A percentile compares a stretch with the other conserved stretches of the same genome.
These are phyloP conservation scores for Turritopsis rubra DNA, from an alignment of 30 jellyfish, hydroid and myxozoan species.

Conservation along the genomic window DNA sequence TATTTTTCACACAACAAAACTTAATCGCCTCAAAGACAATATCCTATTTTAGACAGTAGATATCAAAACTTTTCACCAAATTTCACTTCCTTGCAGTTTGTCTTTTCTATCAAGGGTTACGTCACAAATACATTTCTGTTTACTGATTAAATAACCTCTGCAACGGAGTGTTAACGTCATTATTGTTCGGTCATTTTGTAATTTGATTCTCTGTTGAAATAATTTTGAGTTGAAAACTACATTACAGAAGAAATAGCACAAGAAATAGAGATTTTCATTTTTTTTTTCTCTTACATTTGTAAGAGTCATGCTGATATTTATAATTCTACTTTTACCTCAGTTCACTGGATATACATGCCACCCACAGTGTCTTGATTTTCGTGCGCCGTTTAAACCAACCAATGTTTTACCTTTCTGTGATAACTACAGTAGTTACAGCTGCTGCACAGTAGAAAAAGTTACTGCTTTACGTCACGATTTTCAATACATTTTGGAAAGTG, in stretches of 20 bases:
- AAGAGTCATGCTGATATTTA: not conserved
- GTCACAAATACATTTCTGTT: not conserved
- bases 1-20: too few relatives aligned
- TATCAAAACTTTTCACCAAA: too few relatives aligned
- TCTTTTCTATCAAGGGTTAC: not conserved
- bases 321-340: not conserved
- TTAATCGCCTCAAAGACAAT: too few relatives aligned
- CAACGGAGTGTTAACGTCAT: not conserved
- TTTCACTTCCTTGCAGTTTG: not conserved
- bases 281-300: not conserved
- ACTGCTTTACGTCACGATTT: conserved; percentile 17
- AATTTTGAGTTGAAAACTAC: not conserved
- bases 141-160: not conserved
- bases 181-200: not conserved
- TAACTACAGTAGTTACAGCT: conserved; percentile 56
- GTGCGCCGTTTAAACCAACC: conserved; percentile 67
- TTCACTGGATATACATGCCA: conserved; percentile 17
- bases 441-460: conserved; percentile 60
- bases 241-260: not conserved
- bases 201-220: not conserved
- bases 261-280: not conserved
- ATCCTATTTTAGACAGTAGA: too few relatives aligned
- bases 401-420: conserved; percentile 47
- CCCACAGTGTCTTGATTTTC: conserved; percentile 90
- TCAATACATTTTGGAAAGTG: conserved; percentile 10